A percentile compares a stretch with the other conserved stretches of the same genome.
phyloP scores from a whole-genome alignment of 2,797 vertebrate species.

The Geotrypetes seraphini region DNA sequence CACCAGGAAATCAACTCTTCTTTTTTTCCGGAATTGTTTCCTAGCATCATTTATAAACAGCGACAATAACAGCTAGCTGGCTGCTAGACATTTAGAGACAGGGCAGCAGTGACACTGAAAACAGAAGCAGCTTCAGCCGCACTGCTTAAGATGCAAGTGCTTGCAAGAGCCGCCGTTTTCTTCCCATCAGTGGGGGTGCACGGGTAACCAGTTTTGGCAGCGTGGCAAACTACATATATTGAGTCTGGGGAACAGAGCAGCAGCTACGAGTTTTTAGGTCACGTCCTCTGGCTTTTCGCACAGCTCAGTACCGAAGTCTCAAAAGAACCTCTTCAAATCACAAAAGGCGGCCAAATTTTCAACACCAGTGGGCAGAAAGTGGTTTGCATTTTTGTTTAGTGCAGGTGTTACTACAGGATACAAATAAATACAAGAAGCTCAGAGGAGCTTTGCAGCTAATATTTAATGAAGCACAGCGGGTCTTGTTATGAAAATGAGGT shows the following conservation, averaged over 20 bases:
- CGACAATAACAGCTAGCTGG: not conserved
- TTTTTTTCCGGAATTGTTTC: too few species aligned
- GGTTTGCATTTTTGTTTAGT: too few species aligned
- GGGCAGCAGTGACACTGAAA: not conserved
- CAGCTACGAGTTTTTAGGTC: conserved; percentile 8
- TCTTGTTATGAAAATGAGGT: too few species aligned
- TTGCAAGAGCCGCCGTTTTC: conserved; percentile 6
- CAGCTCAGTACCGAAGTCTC: not conserved
- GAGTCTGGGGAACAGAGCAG: conserved; percentile 8
- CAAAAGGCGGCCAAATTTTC: too few species aligned
- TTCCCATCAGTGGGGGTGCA: conserved; percentile 1
- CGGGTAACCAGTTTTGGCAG: conserved; percentile 9
- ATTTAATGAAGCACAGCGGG: too few species aligned
- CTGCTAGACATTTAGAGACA: conserved; percentile 1
- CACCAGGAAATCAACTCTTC: too few species aligned
- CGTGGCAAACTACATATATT: conserved; percentile 2
- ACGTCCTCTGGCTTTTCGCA: conserved; percentile 1
- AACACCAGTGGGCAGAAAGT: too few species aligned
- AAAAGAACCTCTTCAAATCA: too few species aligned
- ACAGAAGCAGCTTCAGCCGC: conserved; percentile 1
- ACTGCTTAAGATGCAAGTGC: not conserved
- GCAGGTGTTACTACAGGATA: too few species aligned
- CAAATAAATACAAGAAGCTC: too few species aligned
- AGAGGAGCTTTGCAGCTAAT: too few species aligned
- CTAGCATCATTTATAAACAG: not conserved